Evolutionary conservation across 2,888 invertebrate genomes (phyloP).

Genomic region (Alcis repandata): DNA sequence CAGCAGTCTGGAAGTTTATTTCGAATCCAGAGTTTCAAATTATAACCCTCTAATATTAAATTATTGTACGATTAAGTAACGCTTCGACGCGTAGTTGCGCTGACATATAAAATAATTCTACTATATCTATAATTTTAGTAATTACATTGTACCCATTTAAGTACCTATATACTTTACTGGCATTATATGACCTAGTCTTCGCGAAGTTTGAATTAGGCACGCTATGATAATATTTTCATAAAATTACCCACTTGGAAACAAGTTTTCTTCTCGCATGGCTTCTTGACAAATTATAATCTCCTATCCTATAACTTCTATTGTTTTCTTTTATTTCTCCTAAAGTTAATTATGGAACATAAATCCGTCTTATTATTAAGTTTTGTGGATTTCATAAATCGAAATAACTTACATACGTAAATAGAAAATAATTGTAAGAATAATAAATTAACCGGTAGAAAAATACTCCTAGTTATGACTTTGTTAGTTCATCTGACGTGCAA

Average conservation of each 20-base stretch:
- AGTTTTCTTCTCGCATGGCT: conserved; percentile 77
- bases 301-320: conserved; percentile 43
- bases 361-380: conserved; percentile 78
- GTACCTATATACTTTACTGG: conserved; percentile 82
- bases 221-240: conserved; percentile 64
- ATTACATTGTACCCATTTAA: conserved; percentile 82
- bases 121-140: conserved; percentile 85
- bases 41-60: conserved; percentile 75
- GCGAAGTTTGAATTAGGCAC: conserved; percentile 74
- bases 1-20: conserved; percentile 76
- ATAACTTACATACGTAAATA: conserved; percentile 83
- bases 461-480: conserved; percentile 76
- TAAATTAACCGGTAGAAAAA: conserved; percentile 78
- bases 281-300: conserved; percentile 60
- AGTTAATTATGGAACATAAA: conserved; percentile 68
- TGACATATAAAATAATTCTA: conserved; percentile 76
- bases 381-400: conserved; percentile 76
- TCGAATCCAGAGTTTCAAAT: conserved; percentile 74
- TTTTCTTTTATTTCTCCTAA: conserved; percentile 46
- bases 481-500: conserved; percentile 78
- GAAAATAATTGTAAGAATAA: conserved; percentile 77
- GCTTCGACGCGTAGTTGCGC: conserved; percentile 83
- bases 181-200: conserved; percentile 76
- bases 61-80: conserved; percentile 82
- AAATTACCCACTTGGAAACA: conserved; percentile 58